Evolutionary conservation across 2,797 vertebrate genomes (phyloP).

Genomic region (Zenarchopterus dispar): DNA sequence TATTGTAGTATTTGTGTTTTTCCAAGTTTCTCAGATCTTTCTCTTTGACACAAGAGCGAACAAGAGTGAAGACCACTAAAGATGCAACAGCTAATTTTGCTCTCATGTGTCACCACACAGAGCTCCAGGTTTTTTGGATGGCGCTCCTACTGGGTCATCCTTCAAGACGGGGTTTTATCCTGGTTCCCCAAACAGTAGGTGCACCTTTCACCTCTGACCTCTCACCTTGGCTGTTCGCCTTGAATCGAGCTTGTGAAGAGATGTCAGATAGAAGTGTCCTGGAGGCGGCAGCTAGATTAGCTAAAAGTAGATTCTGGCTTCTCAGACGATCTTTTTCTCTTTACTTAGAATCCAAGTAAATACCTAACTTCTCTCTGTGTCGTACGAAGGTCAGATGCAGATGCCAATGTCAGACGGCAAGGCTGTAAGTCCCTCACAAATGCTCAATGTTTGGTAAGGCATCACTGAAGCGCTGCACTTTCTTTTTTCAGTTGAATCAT

Average conservation of each 20-base stretch:
- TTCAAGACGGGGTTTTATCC: conserved; percentile 94
- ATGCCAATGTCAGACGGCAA: conserved; percentile 84
- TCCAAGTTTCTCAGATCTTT: not conserved
- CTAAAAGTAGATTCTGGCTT: conserved; percentile 13
- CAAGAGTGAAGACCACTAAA: not conserved
- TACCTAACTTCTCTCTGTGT: not conserved
- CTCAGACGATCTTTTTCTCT: not conserved
- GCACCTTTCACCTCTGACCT: conserved; percentile 3
- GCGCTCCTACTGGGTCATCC: conserved; percentile 91
- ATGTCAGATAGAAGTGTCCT: conserved; percentile 18
- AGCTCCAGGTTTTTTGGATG: conserved; percentile 95
- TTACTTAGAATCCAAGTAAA: conserved; percentile 1
- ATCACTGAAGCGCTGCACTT: not conserved
- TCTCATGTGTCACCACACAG: conserved; percentile 68
- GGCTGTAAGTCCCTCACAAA: conserved; percentile 94
- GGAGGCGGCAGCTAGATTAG: conserved; percentile 12
- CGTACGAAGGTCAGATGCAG: conserved; percentile 86
- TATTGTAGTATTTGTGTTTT: no score
- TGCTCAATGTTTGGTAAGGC: conserved; percentile 89
- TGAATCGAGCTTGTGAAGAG: conserved; percentile 30
- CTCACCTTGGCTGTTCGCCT: conserved; percentile 14
- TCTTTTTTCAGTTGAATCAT: not conserved
- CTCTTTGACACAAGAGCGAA: no score
- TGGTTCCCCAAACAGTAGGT: conserved; percentile 96
- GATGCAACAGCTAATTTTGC: conserved; percentile 6